Percentiles rank a stretch among this genome's conserved stretches.
Conservation (phyloP, 2,797 vertebrate genomes). For the Microctenopoma steveboyesi region DNA sequence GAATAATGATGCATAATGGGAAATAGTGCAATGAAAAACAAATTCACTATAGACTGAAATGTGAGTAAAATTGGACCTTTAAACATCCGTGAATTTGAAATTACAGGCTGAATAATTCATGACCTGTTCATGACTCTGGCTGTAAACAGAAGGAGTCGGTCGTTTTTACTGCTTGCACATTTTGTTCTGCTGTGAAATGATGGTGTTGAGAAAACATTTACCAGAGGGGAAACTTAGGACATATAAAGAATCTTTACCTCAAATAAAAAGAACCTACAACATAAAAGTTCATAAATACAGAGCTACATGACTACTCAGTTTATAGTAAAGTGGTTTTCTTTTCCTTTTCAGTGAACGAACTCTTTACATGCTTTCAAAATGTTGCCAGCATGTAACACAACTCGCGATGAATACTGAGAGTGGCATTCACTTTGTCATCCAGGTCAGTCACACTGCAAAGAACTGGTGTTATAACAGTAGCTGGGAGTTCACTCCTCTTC, state of each 20-base stretch:
- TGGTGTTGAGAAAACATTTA: constrained; percentile 23
- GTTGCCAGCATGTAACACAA: not conserved
- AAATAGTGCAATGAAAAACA: constrained; percentile 36
- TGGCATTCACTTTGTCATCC: not conserved
- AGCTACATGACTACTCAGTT: not conserved
- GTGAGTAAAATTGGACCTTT: constrained; percentile 57
- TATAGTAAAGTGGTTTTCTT: not conserved
- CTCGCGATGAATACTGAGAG: constrained; percentile 4
- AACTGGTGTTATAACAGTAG: constrained; percentile 4
- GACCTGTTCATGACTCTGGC: constrained; percentile 34
- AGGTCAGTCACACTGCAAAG: not conserved
- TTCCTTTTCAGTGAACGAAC: not conserved
- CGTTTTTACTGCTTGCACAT: constrained; percentile 20
- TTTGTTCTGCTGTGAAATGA: constrained; percentile 35
- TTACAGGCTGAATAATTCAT: constrained; percentile 67
- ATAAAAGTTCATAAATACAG: not conserved
- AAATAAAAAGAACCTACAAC: not conserved
- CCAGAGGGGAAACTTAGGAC: not conserved
- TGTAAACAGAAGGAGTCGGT: constrained; percentile 47
- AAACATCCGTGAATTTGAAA: constrained; percentile 44
- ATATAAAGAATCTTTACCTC: not conserved
- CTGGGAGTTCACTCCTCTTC: constrained; percentile 30
- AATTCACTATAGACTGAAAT: constrained; percentile 50
- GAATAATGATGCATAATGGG: constrained; percentile 37
- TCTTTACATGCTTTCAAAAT: not conserved